A percentile compares a stretch with the other conserved stretches of the same genome.
Evolutionary conservation across 2,113 vertebrate genomes (phyloP).

Genomic region (Tragelaphus scriptus): DNA sequence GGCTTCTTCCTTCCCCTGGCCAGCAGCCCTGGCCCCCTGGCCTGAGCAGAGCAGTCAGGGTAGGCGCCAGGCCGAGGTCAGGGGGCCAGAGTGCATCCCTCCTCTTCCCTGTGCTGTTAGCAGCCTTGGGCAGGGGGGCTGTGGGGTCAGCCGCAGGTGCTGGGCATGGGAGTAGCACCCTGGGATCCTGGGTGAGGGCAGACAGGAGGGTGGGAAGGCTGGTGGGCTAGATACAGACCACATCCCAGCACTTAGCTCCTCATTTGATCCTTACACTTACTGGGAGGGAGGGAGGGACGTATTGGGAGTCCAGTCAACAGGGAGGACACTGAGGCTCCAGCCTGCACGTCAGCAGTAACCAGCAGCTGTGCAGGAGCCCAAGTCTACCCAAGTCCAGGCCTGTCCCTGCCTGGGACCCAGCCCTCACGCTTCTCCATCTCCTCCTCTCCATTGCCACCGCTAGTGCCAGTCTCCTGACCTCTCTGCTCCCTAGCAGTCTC

Average conservation of each 20-base stretch:
- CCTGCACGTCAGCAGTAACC: neutral
- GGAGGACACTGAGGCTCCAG: neutral
- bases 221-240: neutral
- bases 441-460: neutral
- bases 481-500: neutral
- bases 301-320: neutral
- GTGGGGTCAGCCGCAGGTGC: conserved; percentile 41
- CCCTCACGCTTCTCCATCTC: neutral
- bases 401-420: too few species aligned
- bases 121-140: conserved; percentile 71
- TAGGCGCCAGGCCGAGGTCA: conserved; percentile 73
- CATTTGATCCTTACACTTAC: neutral
- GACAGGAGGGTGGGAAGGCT: neutral
- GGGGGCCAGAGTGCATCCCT: conserved; percentile 89
- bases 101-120: conserved; percentile 87
- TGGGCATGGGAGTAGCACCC: conserved; percentile 48
- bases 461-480: neutral
- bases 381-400: too few species aligned
- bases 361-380: neutral
- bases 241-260: neutral
- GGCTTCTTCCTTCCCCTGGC: conserved; percentile 80
- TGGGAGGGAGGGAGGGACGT: neutral
- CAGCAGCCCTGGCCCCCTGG: conserved; percentile 69
- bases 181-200: neutral
- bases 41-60: conserved; percentile 77